Base-by-base conservation (phyloP, 2,113 vertebrate genomes). In the Saguinus imperator region DNA sequence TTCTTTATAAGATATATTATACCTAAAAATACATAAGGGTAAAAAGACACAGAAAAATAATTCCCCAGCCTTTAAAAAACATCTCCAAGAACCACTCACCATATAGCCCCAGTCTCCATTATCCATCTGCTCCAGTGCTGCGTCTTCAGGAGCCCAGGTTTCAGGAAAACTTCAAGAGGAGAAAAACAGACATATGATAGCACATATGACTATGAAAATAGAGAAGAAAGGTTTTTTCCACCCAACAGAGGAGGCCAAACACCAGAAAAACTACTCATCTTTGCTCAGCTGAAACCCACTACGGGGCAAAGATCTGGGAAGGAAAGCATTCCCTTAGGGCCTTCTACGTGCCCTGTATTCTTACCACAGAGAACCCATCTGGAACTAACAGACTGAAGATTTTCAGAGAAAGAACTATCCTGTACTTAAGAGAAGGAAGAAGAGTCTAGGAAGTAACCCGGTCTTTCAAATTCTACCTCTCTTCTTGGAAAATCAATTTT, bases 71-170 rank as follows among this genome's bases (percentile, higher is more conserved):
- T 97, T 91, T 73, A 66, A 81, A 89, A 52, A 1, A 5, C 52
- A 66, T 55, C 64, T 73, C 43, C 72, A 45, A 58, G 94, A 48
- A 32, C 76, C 68, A 98, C 99, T 99, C 98, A 99, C 99, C 99
- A 99, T 99, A 99, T 99, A 99, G 98, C 99, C 99, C 99, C 99
- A 99, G 99, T 99, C 99, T 99, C 99, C 99, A 99, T 99, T 99
- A 99, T 99, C 99, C 99, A 99, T 99, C 99, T 99, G 99, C 98
- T 98, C 98, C 96, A 89, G 95, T 90, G 95, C 97, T 96, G 96
- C 97, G 98, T 98, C 98, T 45, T 45, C 58, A 64, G 96, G 94
- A 97, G 93, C 95, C 98, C 98, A 96, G 98, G 76, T 97, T 97
- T 97, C 98, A 97, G 93, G 97, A 91, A 98, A 97, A 93, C 98